A percentile compares a stretch with the other conserved stretches of the same genome.
Conservation (phyloP, 1,140 invertebrate genomes). For the Pissodes strobi region DNA sequence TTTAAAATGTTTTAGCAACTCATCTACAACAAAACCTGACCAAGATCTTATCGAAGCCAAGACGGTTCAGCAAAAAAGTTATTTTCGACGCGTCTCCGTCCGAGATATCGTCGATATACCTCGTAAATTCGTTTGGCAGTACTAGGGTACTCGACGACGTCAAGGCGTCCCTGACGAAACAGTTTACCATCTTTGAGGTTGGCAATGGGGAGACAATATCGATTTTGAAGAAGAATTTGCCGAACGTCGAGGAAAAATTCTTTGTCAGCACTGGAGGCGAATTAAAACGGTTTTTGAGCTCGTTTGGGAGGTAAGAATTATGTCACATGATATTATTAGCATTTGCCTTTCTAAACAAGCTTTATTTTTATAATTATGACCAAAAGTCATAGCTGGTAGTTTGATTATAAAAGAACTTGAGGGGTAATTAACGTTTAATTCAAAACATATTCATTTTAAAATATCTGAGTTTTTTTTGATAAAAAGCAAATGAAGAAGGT, state of each 20-base stretch:
- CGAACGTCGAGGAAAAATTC: not conserved
- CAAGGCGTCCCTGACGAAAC: not conserved
- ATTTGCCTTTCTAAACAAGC: too few species aligned
- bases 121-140: slow-evolving; percentile 6
- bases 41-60: slow-evolving; percentile 2
- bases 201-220: not conserved
- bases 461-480: too few species aligned
- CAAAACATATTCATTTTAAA: too few species aligned
- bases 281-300: slow-evolving; percentile 2
- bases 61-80: slow-evolving; percentile 16
- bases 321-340: too few species aligned
- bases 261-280: not conserved
- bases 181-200: slow-evolving; percentile 5
- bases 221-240: not conserved
- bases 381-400: too few species aligned
- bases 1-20: not conserved
- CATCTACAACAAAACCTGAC: slow-evolving; percentile 15
- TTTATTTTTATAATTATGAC: too few species aligned
- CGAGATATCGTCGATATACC: slow-evolving; percentile 11
- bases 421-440: too few species aligned
- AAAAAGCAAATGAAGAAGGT: too few species aligned
- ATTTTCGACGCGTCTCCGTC: slow-evolving; percentile 9
- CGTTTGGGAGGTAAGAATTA: slow-evolving; percentile 9
- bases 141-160: slow-evolving; percentile 3
- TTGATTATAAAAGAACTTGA: too few species aligned